Percentiles rank a stretch among this genome's conserved stretches.
Conservation (phyloP, 2,797 vertebrate species). For the Oreortyx pictus region DNA sequence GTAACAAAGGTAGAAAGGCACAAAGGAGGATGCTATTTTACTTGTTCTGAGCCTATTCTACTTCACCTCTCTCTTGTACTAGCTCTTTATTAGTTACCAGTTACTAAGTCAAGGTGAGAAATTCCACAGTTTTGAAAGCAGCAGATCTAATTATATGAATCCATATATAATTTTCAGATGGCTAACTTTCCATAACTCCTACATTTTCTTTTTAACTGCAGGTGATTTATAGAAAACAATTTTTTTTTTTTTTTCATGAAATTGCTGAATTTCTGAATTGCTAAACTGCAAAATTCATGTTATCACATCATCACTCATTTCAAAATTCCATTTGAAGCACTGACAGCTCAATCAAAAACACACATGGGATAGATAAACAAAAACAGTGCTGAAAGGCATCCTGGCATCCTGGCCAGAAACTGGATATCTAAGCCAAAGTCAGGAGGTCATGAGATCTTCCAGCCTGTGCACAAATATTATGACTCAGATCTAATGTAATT, state of each 20-base stretch:
- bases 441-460: fast-evolving
- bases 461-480: background rate
- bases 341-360: background rate
- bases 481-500: background rate
- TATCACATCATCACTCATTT: background rate
- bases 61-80: background rate
- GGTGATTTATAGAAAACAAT: background rate
- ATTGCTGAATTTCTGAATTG: background rate
- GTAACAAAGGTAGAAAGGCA: background rate
- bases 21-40: background rate
- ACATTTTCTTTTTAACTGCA: background rate
- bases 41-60: background rate
- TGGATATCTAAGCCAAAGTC: background rate
- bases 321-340: background rate
- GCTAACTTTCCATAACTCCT: background rate
- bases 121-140: background rate
- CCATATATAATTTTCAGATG: background rate
- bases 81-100: background rate
- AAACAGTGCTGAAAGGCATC: background rate
- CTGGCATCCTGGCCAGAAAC: background rate
- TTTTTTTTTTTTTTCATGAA: background rate
- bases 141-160: background rate
- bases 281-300: background rate
- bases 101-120: background rate
- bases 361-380: background rate